These are phyloP conservation scores for Choloepus hoffmanni DNA, from an alignment of 2,113 vertebrate genomes.

Conservation along the genomic window DNA sequence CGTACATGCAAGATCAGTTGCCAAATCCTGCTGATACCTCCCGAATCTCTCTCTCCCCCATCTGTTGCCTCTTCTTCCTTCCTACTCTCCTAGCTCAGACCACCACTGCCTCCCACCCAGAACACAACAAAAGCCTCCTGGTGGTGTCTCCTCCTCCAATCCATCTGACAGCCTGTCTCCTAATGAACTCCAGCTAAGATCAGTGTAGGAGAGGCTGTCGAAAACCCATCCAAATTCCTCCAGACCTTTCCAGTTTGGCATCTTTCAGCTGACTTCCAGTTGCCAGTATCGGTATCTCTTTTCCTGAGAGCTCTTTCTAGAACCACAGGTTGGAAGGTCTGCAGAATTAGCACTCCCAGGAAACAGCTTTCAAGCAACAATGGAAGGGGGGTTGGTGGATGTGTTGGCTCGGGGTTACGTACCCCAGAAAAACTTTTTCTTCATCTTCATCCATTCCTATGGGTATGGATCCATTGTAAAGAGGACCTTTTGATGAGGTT, in stretches of 20 bases:
- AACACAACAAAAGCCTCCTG: conserved; percentile 34
- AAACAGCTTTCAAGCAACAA: neutral
- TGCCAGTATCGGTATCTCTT: neutral
- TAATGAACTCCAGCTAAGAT: neutral
- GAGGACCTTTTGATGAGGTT: too few species aligned
- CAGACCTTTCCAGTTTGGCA: neutral
- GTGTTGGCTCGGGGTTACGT: too few species aligned
- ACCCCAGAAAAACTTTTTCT: too few species aligned
- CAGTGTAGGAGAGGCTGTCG: neutral
- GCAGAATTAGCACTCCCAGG: neutral
- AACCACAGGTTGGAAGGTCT: conserved; percentile 20
- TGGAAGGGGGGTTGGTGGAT: neutral
- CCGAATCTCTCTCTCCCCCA: conserved; percentile 68
- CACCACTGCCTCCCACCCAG: neutral
- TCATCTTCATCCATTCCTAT: too few species aligned
- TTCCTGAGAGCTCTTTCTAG: neutral
- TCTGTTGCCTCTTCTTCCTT: conserved; percentile 69
- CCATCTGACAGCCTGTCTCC: neutral
- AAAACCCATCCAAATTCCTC: neutral
- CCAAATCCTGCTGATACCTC: conserved; percentile 65
- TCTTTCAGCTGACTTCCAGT: conserved; percentile 19
- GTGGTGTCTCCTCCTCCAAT: neutral
- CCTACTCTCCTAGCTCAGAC: conserved; percentile 19
- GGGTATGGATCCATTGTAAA: too few species aligned
- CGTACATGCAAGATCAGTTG: conserved; percentile 58